Evolutionary conservation across 2,797 vertebrate genomes (phyloP), one percentile per base, ranked within the genome.

Genomic region (Meriones psammophilus): DNA sequence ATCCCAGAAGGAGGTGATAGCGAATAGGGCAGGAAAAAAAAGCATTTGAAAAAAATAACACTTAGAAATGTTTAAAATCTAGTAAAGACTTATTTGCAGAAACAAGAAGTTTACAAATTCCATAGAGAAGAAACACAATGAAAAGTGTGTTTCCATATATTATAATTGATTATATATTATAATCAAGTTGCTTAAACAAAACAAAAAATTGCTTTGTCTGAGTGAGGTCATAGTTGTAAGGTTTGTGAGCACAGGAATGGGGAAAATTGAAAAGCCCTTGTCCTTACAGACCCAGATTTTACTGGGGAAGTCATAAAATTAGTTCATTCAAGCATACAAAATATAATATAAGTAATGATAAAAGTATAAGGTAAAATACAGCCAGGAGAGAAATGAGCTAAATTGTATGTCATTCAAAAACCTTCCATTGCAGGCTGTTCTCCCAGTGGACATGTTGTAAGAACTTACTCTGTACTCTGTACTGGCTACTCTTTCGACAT

Each of bases 261-360:
- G 28, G 42, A 15, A 85, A 84, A 33, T 39, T 33, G 39, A 13
- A 66, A 50, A 20, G 10, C 14, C 42, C 26, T 66, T 79, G 14
- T 26, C 18, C 15, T 88, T 12, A 39, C 3, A 39, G 62, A 39
- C 36, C n/a, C 58, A 36, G 6, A 58, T 91, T 89, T 85, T 78
- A 66, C 22, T 13, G 10, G 9, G 42, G 6, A 13, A 46, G 26
- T 91, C 62, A 91, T 74, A 88, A 73, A 88, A 88, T 42, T 56
- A 58, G 22, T 91, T 69, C 95, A 91, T 24, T 46, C 71, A 28
- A 77, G 74, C n/a, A 54, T 17, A 42, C 73, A 92, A 64, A 89
- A 85, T 66, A 20, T 22, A n/a, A 24, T 33, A 6, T 80, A 68
- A n/a, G 6, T 28, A 64, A 88, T 80, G 56, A 33, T 7, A 78